phyloP scores from a whole-genome alignment of 2,797 vertebrate genomes.

The Liparis tanakae region DNA sequence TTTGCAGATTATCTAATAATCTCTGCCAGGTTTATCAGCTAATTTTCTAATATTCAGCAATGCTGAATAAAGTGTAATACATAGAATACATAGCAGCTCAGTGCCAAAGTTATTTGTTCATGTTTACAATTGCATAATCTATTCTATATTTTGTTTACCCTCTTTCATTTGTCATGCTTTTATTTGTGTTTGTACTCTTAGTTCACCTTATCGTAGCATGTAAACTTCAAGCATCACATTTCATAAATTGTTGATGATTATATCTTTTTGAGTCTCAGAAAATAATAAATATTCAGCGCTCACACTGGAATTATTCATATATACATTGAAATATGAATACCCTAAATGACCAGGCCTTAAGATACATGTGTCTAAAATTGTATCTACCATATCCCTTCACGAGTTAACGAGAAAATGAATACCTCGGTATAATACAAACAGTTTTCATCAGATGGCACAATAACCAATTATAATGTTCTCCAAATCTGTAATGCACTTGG shows the following conservation, averaged over 20 bases:
- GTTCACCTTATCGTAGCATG: conserved; percentile 18
- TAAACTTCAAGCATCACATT: conserved; percentile 22
- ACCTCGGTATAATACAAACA: not conserved
- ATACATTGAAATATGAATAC: not conserved
- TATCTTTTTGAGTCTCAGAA: conserved; percentile 25
- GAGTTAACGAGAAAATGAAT: not conserved
- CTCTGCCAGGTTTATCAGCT: conserved; percentile 26
- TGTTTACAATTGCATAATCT: conserved; percentile 38
- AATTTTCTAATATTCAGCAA: conserved; percentile 30
- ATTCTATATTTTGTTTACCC: conserved; percentile 30
- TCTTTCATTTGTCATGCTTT: conserved; percentile 23
- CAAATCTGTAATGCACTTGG: not conserved
- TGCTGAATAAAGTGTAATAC: conserved; percentile 24
- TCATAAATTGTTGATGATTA: conserved; percentile 26
- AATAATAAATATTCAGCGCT: conserved; percentile 53
- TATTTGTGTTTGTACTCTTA: conserved; percentile 12
- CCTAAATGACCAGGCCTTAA: not conserved
- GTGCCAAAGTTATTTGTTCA: conserved; percentile 51
- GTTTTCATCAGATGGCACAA: not conserved
- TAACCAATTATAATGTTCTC: not conserved
- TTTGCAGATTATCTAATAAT: conserved; percentile 29
- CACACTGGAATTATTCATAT: not conserved
- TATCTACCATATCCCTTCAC: not conserved
- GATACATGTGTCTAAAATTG: not conserved
- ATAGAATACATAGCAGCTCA: conserved; percentile 44